Evolutionary conservation across 2,888 invertebrate species (phyloP), one percentile per base, ranked within the genome.

Genomic region (Cylindroiulus punctatus): DNA sequence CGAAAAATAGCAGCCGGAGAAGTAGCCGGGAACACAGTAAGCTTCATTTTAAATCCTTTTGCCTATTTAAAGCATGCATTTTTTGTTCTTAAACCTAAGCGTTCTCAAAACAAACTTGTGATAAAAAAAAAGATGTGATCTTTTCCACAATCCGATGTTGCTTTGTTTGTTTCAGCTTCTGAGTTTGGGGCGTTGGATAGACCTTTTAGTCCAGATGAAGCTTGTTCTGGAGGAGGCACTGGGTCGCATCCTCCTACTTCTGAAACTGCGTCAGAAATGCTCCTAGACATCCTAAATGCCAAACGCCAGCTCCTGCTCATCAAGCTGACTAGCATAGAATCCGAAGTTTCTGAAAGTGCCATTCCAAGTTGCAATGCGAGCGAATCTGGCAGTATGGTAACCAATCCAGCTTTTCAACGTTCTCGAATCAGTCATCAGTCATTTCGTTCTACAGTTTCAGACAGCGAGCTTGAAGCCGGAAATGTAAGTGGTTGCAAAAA

Each of bases 211-310:
- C 85, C 84, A 84, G 87, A 81, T 81, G 87, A 85, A 7, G 44
- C 82, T 47, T 42, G 86, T 36, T 32, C 36, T 12, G 87, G 42
- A 10, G 83, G 86, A 83, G 86, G 84, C 22, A 42, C 52, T 32
- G 82, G 81, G 3, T 84, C 84, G 52, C 83, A 86, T 84, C 84
- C 82, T 52, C 85, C 81, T 26, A 30, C 85, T 30, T 32, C 85
- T 57, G 88, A 88, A 84, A 89, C 90, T 85, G 95, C 97, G 2
- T 94, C 97, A 0, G 98, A 98, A 90, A 97, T 97, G 94, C 96
- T 98, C 91, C 94, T 97, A 90, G 98, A 98, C 90, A 95, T 98
- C 93, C 93, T 98, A 89, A 96, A 96, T 88, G 97, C 97, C 90
- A 98, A 98, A 91, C 94, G 97, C 89, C 95, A 97, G 90, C 93